These are phyloP conservation scores for Thymelicus lineola DNA, from an alignment of 2,888 invertebrate genomes.

Conservation along the genomic window DNA sequence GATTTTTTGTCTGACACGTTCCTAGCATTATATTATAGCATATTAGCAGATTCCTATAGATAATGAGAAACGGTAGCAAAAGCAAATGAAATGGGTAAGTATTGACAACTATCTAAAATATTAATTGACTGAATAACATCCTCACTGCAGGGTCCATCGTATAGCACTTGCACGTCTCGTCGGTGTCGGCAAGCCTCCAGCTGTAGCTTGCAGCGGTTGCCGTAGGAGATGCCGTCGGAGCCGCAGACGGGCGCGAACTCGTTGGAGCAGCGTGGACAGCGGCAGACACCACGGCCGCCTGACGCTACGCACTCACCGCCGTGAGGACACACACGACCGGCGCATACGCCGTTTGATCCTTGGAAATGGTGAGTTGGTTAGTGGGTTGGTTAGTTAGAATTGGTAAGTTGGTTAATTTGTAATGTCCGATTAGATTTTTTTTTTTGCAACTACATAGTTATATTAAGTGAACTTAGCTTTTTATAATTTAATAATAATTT, in stretches of 20 bases:
- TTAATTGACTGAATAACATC: background rate
- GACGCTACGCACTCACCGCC: slow-evolving; percentile 88
- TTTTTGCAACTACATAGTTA: no score
- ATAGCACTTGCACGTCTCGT: slow-evolving; percentile 90
- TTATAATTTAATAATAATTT: no score
- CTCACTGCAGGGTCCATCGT: slow-evolving; percentile 95
- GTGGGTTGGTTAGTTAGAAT: slow-evolving; percentile 48
- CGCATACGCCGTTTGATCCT: slow-evolving; percentile 89
- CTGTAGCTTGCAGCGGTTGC: slow-evolving; percentile 93
- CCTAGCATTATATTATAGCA: no score
- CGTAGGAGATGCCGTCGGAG: slow-evolving; percentile 92
- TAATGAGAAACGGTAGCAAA: no score
- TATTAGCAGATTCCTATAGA: no score
- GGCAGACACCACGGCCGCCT: slow-evolving; percentile 91
- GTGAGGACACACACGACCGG: slow-evolving; percentile 89
- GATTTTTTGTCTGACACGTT: no score
- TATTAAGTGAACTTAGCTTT: no score
- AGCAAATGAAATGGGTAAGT: no score
- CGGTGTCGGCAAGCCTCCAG: slow-evolving; percentile 91
- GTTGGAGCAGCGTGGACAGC: slow-evolving; percentile 93
- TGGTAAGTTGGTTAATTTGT: no score
- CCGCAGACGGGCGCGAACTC: slow-evolving; percentile 95
- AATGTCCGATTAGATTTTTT: no score
- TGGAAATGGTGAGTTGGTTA: background rate
- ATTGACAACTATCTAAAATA: no score